phyloP scores from a whole-genome alignment of 2,797 vertebrate species.

The Dromococcyx pavoninus region DNA sequence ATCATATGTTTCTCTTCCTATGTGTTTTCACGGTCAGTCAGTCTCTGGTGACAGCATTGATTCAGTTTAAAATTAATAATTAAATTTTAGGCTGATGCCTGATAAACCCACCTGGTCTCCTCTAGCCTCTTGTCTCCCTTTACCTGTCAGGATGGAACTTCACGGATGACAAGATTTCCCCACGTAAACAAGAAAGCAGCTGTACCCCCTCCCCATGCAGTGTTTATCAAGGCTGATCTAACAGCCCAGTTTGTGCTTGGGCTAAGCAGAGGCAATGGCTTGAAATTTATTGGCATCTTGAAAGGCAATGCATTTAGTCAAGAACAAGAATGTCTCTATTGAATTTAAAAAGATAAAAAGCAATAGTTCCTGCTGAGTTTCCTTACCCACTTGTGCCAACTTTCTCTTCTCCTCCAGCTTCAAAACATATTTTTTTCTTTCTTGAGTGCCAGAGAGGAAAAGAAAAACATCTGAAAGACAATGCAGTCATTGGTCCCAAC shows the following conservation, averaged over 20 bases:
- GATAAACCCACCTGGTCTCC: not conserved
- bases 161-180: not conserved
- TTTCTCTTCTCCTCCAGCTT: conserved; percentile 47
- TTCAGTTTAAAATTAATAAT: conserved; percentile 14
- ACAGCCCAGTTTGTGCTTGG: not conserved
- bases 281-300: conserved; percentile 36
- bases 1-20: not conserved
- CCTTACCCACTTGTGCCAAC: conserved; percentile 1
- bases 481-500: too few relatives aligned
- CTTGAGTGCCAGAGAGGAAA: not conserved
- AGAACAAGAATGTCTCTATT: conserved; percentile 36
- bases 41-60: not conserved
- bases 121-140: not conserved
- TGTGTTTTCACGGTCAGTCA: not conserved
- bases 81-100: not conserved
- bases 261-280: conserved; percentile 10
- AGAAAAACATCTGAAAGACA: too few relatives aligned
- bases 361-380: conserved; percentile 35
- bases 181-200: not conserved
- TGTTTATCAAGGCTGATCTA: conserved; percentile 32
- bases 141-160: not conserved
- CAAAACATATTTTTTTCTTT: conserved; percentile 33
- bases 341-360: conserved; percentile 43
- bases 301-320: not conserved
- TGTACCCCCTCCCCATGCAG: not conserved